These are phyloP conservation scores for Oscheius sp. DNA, from an alignment of 2,888 invertebrate species.

Conservation along the genomic window DNA sequence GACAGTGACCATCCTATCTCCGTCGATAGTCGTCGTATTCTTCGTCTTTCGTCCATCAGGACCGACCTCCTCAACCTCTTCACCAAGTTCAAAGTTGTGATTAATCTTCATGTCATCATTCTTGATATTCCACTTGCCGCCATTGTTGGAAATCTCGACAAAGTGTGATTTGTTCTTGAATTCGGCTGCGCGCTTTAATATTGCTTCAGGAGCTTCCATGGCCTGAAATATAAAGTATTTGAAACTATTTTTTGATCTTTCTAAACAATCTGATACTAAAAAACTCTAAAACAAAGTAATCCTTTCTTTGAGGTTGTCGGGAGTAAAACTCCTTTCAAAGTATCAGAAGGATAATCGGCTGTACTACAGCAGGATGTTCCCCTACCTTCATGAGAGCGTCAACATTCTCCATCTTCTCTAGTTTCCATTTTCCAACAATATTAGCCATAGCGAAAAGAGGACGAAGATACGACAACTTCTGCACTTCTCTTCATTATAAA, in stretches of 20 bases:
- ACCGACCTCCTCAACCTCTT: background rate
- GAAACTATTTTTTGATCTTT: background rate
- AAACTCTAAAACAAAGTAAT: no score
- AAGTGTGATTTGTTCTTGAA: background rate
- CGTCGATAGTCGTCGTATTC: conserved; percentile 3
- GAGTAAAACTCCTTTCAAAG: background rate
- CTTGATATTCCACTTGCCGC: conserved; percentile 11
- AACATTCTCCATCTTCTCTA: conserved; percentile 11
- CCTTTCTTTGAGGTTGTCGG: no score
- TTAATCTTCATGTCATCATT: background rate
- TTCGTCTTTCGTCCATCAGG: conserved; percentile 8
- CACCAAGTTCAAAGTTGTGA: conserved; percentile 8
- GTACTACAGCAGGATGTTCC: background rate
- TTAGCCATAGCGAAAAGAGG: background rate
- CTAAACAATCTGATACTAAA: no score
- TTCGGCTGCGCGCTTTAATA: background rate
- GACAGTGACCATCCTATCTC: conserved; percentile 3
- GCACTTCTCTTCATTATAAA: conserved; percentile 5
- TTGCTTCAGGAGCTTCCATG: conserved; percentile 5
- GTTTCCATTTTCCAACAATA: conserved; percentile 22
- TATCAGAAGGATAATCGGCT: background rate
- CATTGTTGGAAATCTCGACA: conserved; percentile 8
- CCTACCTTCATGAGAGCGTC: conserved; percentile 22
- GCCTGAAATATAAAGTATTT: no score
- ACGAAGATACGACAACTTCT: background rate